Evolutionary conservation across 2,888 invertebrate species (phyloP).

Genomic region (Blastobasis lacticolella): DNA sequence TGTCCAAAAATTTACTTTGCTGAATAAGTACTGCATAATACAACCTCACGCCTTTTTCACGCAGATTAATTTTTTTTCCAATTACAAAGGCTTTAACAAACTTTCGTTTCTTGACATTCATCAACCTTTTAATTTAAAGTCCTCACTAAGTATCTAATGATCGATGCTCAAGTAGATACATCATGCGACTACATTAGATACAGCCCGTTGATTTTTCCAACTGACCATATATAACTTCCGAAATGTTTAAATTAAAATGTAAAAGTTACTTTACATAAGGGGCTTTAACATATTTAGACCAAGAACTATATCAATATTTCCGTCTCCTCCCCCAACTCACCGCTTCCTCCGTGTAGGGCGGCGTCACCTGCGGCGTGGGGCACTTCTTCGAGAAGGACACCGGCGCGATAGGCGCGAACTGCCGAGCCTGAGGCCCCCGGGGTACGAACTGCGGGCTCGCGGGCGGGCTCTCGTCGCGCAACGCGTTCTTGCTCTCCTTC

Average conservation of each 20-base stretch:
- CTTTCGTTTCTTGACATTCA: no score
- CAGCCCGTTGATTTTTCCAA: no score
- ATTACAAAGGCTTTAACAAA: no score
- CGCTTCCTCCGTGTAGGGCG: conserved; percentile 7
- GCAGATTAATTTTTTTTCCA: conserved; percentile 8
- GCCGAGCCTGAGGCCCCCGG: conserved; percentile 29
- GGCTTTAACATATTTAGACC: no score
- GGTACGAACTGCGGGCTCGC: conserved; percentile 48
- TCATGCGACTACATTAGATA: no score
- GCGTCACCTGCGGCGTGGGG: conserved; percentile 30
- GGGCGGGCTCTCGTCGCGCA: conserved; percentile 56
- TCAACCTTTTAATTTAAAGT: no score
- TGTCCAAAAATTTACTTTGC: background rate
- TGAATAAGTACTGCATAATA: conserved; percentile 6
- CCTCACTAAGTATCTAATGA: no score
- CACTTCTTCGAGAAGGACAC: conserved; percentile 41
- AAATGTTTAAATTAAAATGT: no score
- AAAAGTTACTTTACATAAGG: no score
- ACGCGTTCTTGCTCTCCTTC: conserved; percentile 19
- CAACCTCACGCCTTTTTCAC: conserved; percentile 27
- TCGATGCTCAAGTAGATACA: no score
- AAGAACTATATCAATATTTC: no score
- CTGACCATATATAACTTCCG: no score
- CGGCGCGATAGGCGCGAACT: conserved; percentile 53
- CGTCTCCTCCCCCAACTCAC: background rate